A percentile compares a stretch with the other conserved stretches of the same genome.
Conservation (phyloP, 2,888 invertebrate genomes). For the Fragum whitleyi region DNA sequence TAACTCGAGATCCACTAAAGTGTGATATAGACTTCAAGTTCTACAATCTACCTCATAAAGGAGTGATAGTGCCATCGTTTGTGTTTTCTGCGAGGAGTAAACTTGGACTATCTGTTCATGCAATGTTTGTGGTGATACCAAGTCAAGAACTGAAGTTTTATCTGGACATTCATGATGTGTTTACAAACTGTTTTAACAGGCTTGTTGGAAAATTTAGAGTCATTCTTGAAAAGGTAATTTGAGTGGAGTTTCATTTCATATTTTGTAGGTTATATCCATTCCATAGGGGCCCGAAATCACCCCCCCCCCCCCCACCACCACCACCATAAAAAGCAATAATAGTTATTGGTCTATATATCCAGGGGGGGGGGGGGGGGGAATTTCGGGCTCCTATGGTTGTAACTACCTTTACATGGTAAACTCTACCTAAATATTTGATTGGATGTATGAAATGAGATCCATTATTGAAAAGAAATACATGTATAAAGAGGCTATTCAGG, state of each 20-base stretch:
- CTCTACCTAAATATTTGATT: no score
- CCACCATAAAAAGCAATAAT: no score
- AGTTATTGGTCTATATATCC: no score
- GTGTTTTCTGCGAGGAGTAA: slow-evolving; percentile 80
- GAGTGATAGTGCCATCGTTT: slow-evolving; percentile 79
- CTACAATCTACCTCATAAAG: slow-evolving; percentile 78
- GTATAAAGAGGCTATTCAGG: no score
- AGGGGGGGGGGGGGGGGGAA: no score
- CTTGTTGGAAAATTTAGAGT: slow-evolving; percentile 79
- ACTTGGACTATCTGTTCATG: slow-evolving; percentile 75
- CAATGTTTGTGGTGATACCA: slow-evolving; percentile 79
- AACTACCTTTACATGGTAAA: no score
- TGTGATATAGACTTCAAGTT: slow-evolving; percentile 81
- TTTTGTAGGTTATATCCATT: no score
- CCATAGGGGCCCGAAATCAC: no score
- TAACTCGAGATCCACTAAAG: slow-evolving; percentile 79
- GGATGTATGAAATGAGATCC: no score
- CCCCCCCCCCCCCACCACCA: no score
- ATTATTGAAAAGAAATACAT: no score
- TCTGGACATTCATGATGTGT: slow-evolving; percentile 77
- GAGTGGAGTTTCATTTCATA: neutral
- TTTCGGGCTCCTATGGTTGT: no score
- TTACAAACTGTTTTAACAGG: slow-evolving; percentile 76
- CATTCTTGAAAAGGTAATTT: slow-evolving; percentile 78
- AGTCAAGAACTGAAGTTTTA: slow-evolving; percentile 73